Conservation (phyloP, 2,113 vertebrate genomes). For the Hipposideros armiger region DNA sequence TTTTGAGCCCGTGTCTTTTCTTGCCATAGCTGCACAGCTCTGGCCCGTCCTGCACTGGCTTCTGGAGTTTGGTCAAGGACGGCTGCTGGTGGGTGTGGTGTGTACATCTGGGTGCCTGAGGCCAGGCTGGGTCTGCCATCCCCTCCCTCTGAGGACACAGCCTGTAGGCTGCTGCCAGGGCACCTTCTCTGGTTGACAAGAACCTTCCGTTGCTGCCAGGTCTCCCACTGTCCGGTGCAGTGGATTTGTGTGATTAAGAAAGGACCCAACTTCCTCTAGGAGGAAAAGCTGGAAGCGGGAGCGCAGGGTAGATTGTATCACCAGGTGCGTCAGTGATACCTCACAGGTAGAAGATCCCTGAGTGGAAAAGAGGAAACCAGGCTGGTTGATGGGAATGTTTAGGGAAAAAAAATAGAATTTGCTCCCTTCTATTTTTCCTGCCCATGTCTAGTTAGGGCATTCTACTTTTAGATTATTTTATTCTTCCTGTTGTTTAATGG, state of each 20-base stretch:
- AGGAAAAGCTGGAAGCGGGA: background rate
- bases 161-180: background rate
- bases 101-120: too few relatives aligned
- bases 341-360: background rate
- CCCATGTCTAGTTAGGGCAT: background rate
- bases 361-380: background rate
- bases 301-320: too few relatives aligned
- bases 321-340: background rate
- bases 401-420: background rate
- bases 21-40: background rate
- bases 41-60: background rate
- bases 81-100: background rate
- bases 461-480: background rate
- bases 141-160: background rate
- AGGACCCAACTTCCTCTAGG: background rate
- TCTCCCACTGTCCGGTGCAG: too few relatives aligned
- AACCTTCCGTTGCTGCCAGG: background rate
- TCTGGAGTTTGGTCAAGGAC: background rate
- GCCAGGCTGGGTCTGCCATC: background rate
- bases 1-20: background rate
- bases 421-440: background rate
- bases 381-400: background rate
- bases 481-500: background rate
- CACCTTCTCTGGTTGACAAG: rapidly evolving
- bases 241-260: background rate